Evolutionary conservation across 1,140 invertebrate species (phyloP).

Genomic region (Zaprionus camerounensis): DNA sequence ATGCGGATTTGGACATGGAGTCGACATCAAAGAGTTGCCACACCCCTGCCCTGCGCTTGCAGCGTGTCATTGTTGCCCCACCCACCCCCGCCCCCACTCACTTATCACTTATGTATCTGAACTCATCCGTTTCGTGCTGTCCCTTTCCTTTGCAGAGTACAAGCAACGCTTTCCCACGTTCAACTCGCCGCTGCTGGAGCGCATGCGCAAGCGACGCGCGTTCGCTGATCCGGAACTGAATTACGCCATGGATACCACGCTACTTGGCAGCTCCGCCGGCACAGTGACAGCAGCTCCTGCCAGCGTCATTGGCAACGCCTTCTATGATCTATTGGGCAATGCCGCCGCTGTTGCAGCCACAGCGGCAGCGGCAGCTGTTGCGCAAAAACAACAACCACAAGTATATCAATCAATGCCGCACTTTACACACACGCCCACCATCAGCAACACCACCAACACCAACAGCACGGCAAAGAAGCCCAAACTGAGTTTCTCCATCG

Average conservation of each 20-base stretch:
- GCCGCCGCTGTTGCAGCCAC: constrained; percentile 44
- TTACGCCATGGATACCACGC: constrained; percentile 74
- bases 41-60: neutral
- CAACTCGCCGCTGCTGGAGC: constrained; percentile 84
- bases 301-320: constrained; percentile 53
- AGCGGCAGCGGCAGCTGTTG: too few relatives aligned
- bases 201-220: constrained; percentile 85
- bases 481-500: constrained; percentile 86
- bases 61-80: constrained; percentile 31
- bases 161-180: constrained; percentile 80
- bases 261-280: constrained; percentile 54
- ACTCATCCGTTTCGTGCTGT: constrained; percentile 18
- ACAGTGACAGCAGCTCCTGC: constrained; percentile 14
- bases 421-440: constrained; percentile 59
- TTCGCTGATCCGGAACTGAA: constrained; percentile 86
- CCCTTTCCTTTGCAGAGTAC: constrained; percentile 63
- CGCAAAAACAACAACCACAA: neutral
- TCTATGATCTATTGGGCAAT: constrained; percentile 56
- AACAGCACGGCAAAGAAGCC: constrained; percentile 68
- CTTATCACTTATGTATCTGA: neutral
- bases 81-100: neutral
- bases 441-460: constrained; percentile 57
- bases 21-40: constrained; percentile 18
- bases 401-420: constrained; percentile 48
- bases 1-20: constrained; percentile 16